These are phyloP conservation scores for Acleris laterana DNA, from an alignment of 2,888 invertebrate species.

Conservation along the genomic window DNA sequence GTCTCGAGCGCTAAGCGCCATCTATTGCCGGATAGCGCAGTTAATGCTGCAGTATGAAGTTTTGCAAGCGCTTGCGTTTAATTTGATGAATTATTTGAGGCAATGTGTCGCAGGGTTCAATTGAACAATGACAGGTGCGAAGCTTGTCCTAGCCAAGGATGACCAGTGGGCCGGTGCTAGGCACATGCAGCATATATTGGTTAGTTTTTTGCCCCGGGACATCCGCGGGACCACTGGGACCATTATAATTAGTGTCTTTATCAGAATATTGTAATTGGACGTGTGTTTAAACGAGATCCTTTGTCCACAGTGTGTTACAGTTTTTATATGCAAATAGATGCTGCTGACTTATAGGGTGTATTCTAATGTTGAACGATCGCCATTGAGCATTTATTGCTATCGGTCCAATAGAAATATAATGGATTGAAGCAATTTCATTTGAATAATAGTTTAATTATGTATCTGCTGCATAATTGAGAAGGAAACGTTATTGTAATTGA, in stretches of 20 bases:
- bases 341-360: conserved; percentile 11
- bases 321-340: conserved; percentile 36
- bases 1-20: conserved; percentile 57
- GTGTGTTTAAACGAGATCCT: conserved; percentile 57
- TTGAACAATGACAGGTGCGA: conserved; percentile 77
- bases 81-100: conserved; percentile 71
- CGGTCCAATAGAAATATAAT: conserved; percentile 4
- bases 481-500: neutral
- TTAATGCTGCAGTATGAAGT: neutral
- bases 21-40: conserved; percentile 69
- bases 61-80: conserved; percentile 22
- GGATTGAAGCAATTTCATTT: conserved; percentile 5
- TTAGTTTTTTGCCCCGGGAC: conserved; percentile 63
- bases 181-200: conserved; percentile 66
- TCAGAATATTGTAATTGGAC: conserved; percentile 70
- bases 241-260: conserved; percentile 75
- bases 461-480: neutral
- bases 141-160: conserved; percentile 72
- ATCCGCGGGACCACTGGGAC: conserved; percentile 55
- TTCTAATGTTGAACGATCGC: conserved; percentile 13
- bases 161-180: conserved; percentile 71
- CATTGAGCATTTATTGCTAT: conserved; percentile 13
- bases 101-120: conserved; percentile 76
- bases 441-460: conserved; percentile 19
- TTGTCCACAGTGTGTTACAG: conserved; percentile 49